Base-by-base conservation (phyloP, 2,113 vertebrate genomes). In the Ciconia maguari region DNA sequence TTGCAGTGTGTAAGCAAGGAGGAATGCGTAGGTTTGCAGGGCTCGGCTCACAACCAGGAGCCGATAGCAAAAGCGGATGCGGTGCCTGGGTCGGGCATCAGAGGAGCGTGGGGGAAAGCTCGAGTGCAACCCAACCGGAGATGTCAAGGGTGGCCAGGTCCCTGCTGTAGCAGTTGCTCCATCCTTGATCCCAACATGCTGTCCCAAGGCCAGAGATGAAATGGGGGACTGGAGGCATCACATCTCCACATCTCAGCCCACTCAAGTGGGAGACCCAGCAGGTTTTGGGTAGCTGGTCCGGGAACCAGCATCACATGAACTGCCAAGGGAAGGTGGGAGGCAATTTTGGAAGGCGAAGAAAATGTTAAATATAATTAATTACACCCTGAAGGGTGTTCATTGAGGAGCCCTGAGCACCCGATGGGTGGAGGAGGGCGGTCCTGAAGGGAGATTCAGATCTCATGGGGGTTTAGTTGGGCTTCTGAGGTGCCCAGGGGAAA, bases 141-240 rank as follows among this genome's bases (percentile, higher is more conserved):
- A 8, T 36, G 22, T 9, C 34, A 55, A 55, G 17, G 27, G 30
- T 68, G 16, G 10, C 42, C 69, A 89, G 12, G 51, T 18, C 21
- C 24, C 34, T 86, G 18, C 34, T 48, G 13, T 4, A 75, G 61
- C 16, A 46, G 4, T 24, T 77, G 27, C 3, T 11, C 32, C 46
- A 21, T 61, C 65, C 62, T 69, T 27, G 21, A 51, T 61, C 48
- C 52, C n/a, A 88, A 6, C 0, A 0, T 0, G 0, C 38, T 46
- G 9, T 26, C n/a, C 19, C 29, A 44, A 64, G 19, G 19, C 8
- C 51, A 76, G 57, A 49, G 29, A 42, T 64, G 2, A 90, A 89
- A 51, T 0, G 1, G 6, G 20, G 7, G 4, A 9, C 24, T 51
- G 32, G 15, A 86, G 17, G 16, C 22, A 62, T 44, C 34, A 9